Evolutionary conservation across 30 jellyfish, hydroid and myxozoan species (phyloP).

Genomic region (Nemopilema nomurai): DNA sequence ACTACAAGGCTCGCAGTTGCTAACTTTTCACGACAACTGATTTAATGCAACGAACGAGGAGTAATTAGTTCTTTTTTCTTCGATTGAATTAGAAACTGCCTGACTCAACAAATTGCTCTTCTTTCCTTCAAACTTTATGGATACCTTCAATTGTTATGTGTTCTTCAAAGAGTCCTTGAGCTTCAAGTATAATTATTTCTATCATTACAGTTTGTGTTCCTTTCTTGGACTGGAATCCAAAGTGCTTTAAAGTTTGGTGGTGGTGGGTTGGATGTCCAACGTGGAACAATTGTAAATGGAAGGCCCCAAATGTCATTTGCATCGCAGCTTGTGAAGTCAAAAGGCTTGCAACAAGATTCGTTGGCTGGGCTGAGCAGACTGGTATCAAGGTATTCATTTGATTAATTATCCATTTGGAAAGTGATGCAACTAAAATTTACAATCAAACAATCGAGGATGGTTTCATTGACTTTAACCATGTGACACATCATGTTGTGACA

Average conservation of each 20-base stretch:
- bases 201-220: constrained; percentile 43
- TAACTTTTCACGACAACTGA: no score
- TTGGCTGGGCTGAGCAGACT: constrained; percentile 40
- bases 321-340: constrained; percentile 58
- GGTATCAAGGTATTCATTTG: constrained; percentile 29
- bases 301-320: constrained; percentile 43
- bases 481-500: no score
- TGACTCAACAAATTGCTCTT: no score
- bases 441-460: neutral
- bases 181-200: no score
- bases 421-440: neutral
- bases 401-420: neutral
- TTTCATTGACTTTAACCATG: no score
- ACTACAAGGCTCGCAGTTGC: no score
- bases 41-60: no score
- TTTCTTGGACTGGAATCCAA: constrained; percentile 34
- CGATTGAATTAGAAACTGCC: no score
- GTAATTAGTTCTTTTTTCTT: no score
- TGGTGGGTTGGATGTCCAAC: constrained; percentile 60
- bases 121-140: no score
- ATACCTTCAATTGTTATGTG: no score
- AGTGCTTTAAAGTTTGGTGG: constrained; percentile 41
- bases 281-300: constrained; percentile 54
- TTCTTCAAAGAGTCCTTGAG: no score
- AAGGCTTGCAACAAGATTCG: constrained; percentile 30